Evolutionary conservation across 2,888 invertebrate species (phyloP), one percentile per base, ranked within the genome.

Genomic region (Hoplodrina blanda): DNA sequence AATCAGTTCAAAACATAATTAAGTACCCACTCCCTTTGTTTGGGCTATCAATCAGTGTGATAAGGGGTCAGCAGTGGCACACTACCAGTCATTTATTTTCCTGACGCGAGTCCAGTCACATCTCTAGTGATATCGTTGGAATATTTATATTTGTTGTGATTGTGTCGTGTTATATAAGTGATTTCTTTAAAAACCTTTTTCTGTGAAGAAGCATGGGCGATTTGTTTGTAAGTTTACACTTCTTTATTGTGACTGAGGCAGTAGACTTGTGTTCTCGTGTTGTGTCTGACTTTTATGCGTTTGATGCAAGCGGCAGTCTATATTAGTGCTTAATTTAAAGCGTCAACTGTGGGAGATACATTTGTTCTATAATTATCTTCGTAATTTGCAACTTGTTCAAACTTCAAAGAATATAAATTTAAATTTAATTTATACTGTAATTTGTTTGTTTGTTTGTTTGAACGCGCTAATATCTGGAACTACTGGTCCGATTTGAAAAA

Each of bases 181-280:
- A 19, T 69, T 62, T 62, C 15, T n/a, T 61, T 37, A 50, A 6
- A 44, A 59, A 15, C 20, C n/a, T 46, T 2, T 13, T 13, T 41
- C 52, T n/a, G 15, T 6, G 25, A 55, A 37, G 33, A 50, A 82
- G 62, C 50, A 92, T 92, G 92, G 88, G 89, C 19, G 92, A 92
- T 84, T 69, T 92, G 61, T 64, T 84, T 82, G 92, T 92, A 87
- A 91, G 92, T 91, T 63, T 4, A 19, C 1, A 1, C 56, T 41
- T 41, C 6, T 25, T 19, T 56, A 6, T 57, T 13, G 17, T 54
- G 55, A 6, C 52, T 13, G 49, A 19, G 15, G 1, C 19, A 8
- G 15, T 2, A 15, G n/a, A 56, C 11, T 33, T 44, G n/a, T 55
- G 50, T 64, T 74, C 10, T 56, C 55, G 13, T 50, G 55, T 65